phyloP scores from a whole-genome alignment of 2,113 vertebrate species.

The Prietella phreatophila region DNA sequence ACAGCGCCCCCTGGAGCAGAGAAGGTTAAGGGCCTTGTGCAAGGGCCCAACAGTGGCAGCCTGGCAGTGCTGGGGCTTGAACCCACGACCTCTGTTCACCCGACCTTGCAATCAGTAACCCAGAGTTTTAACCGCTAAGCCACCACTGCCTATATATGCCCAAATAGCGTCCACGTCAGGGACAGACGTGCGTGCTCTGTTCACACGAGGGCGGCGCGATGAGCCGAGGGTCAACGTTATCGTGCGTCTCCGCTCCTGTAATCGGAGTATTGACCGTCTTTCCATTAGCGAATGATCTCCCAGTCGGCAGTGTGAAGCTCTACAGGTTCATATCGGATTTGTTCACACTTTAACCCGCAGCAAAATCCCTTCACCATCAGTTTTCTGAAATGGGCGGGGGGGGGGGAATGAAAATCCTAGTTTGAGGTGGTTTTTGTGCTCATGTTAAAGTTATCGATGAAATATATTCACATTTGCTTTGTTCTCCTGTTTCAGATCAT shows the following conservation, averaged over 20 bases:
- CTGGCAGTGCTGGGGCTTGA: no score
- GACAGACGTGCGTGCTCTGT: neutral
- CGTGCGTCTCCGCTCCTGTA: neutral
- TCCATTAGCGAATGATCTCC: neutral
- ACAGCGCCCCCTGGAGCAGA: no score
- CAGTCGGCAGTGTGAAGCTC: neutral
- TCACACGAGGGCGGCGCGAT: neutral
- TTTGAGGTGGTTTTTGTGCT: neutral
- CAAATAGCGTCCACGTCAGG: neutral
- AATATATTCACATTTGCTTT: neutral
- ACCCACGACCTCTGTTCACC: no score
- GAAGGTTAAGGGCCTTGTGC: no score
- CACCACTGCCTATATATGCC: no score
- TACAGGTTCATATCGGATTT: neutral
- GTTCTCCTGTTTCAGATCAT: constrained; percentile 80
- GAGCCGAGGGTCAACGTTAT: no score
- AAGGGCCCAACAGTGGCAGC: no score
- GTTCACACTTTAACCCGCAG: neutral
- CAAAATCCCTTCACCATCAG: neutral
- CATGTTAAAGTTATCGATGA: neutral
- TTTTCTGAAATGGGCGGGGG: neutral
- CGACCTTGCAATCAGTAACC: no score
- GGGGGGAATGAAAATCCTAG: neutral
- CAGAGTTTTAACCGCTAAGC: no score
- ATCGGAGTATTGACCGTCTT: neutral